Evolutionary conservation across 1,140 invertebrate species (phyloP).

Genomic region (Drosophila eugracilis): DNA sequence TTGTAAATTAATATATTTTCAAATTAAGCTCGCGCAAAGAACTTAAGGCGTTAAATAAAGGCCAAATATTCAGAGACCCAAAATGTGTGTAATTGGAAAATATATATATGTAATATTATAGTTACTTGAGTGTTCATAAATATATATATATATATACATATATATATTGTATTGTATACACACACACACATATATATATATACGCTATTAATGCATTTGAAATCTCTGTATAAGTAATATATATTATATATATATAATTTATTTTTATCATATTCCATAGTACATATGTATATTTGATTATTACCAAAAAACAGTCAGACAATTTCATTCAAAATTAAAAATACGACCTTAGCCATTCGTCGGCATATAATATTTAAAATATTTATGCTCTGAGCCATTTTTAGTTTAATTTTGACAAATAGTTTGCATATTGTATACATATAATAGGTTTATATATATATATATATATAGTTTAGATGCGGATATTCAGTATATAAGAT

Average conservation of each 20-base stretch:
- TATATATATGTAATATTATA: slow-evolving; percentile 49
- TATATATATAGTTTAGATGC: slow-evolving; percentile 43
- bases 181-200: slow-evolving; percentile 46
- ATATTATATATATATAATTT: too few relatives aligned
- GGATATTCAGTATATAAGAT: slow-evolving; percentile 44
- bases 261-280: slow-evolving; percentile 41
- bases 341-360: slow-evolving; percentile 31
- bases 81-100: slow-evolving; percentile 54
- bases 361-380: slow-evolving; percentile 76
- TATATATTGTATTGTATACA: slow-evolving; percentile 53
- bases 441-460: slow-evolving; percentile 10
- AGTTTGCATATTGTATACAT: slow-evolving; percentile 54
- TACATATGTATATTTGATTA: slow-evolving; percentile 63
- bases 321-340: slow-evolving; percentile 72
- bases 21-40: slow-evolving; percentile 64
- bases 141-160: slow-evolving; percentile 38
- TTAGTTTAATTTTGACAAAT: slow-evolving; percentile 62
- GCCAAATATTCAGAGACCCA: slow-evolving; percentile 51
- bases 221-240: slow-evolving; percentile 64
- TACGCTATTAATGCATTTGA: slow-evolving; percentile 61
- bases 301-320: slow-evolving; percentile 75
- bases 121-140: slow-evolving; percentile 64
- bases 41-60: slow-evolving; percentile 48
- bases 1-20: slow-evolving; percentile 46
- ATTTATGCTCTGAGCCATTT: slow-evolving; percentile 80